A percentile compares a stretch with the other conserved stretches of the same genome.
These are phyloP conservation scores for Oncorhynchus keta DNA, from an alignment of 2,113 vertebrate genomes.

Conservation along the genomic window DNA sequence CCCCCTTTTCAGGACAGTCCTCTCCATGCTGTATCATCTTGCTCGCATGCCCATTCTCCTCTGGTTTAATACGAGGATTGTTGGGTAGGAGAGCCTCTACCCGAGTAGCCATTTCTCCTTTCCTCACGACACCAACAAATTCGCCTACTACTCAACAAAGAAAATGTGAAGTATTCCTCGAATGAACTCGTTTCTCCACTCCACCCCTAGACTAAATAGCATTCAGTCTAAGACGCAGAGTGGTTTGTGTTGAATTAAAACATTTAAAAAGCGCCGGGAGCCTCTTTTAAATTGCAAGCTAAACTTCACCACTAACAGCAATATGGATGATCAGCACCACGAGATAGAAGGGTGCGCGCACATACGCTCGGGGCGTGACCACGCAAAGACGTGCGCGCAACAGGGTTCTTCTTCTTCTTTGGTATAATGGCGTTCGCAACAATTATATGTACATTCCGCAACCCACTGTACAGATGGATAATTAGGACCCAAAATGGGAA, in stretches of 20 bases:
- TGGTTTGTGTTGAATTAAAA: conserved; percentile 55
- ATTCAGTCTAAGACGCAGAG: conserved; percentile 69
- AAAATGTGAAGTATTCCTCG: conserved; percentile 57
- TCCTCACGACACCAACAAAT: conserved; percentile 72
- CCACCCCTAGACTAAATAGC: conserved; percentile 59
- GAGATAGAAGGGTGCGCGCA: conserved; percentile 80
- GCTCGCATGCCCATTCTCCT: conserved; percentile 75
- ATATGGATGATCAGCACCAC: conserved; percentile 87
- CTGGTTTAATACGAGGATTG: conserved; percentile 79
- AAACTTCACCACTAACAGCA: conserved; percentile 75
- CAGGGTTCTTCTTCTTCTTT: neutral
- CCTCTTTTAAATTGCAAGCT: conserved; percentile 62
- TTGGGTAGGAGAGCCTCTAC: conserved; percentile 89
- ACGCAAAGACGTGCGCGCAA: conserved; percentile 67
- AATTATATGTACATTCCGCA: too few species aligned
- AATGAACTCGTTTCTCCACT: conserved; percentile 55
- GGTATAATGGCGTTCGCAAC: too few species aligned
- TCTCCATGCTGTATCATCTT: conserved; percentile 67
- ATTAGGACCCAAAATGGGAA: too few species aligned
- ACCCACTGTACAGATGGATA: too few species aligned
- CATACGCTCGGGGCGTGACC: conserved; percentile 62
- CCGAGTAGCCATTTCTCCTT: conserved; percentile 93
- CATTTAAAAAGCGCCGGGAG: conserved; percentile 59
- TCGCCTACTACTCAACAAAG: conserved; percentile 55
- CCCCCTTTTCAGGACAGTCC: conserved; percentile 63